Conservation (phyloP, 2,888 invertebrate species). For the Amphimallon solstitiale region DNA sequence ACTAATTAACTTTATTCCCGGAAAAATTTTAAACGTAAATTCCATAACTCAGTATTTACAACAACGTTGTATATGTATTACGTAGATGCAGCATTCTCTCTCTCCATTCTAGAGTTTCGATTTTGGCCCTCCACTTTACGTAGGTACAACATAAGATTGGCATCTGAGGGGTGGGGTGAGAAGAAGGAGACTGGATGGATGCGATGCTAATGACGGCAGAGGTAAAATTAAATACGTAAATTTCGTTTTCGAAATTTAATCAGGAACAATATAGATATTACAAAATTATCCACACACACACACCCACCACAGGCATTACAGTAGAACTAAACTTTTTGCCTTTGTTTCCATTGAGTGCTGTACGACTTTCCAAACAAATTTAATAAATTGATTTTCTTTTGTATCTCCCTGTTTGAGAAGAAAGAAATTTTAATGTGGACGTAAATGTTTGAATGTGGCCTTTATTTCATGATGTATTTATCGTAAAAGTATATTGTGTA, state of each 20-base stretch:
- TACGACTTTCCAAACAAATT: too few species aligned
- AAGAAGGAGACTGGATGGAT: background rate
- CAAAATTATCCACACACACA: too few species aligned
- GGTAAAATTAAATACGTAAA: slow-evolving; percentile 12
- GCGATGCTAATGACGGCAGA: background rate
- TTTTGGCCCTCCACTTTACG: slow-evolving; percentile 3
- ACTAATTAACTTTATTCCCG: slow-evolving; percentile 59
- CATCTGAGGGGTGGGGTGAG: slow-evolving; percentile 1
- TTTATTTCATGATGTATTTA: too few species aligned
- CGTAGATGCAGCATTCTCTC: slow-evolving; percentile 6
- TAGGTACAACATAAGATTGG: slow-evolving; percentile 3
- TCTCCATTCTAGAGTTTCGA: slow-evolving; percentile 5
- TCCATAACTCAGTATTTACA: slow-evolving; percentile 38
- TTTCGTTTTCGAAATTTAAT: slow-evolving; percentile 8
- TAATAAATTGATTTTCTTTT: too few species aligned
- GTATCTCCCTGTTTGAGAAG: too few species aligned
- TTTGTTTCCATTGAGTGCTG: too few species aligned
- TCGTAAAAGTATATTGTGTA: too few species aligned
- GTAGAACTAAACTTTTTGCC: too few species aligned
- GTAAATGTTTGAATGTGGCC: too few species aligned
- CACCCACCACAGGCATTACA: too few species aligned
- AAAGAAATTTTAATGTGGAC: too few species aligned
- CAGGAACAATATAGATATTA: background rate
- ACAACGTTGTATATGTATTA: slow-evolving; percentile 25
- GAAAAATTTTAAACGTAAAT: slow-evolving; percentile 44